A percentile compares a stretch with the other conserved stretches of the same genome.
These are phyloP conservation scores for Rhabdornis inornatus DNA, from an alignment of 2,113 vertebrate species.

Conservation along the genomic window DNA sequence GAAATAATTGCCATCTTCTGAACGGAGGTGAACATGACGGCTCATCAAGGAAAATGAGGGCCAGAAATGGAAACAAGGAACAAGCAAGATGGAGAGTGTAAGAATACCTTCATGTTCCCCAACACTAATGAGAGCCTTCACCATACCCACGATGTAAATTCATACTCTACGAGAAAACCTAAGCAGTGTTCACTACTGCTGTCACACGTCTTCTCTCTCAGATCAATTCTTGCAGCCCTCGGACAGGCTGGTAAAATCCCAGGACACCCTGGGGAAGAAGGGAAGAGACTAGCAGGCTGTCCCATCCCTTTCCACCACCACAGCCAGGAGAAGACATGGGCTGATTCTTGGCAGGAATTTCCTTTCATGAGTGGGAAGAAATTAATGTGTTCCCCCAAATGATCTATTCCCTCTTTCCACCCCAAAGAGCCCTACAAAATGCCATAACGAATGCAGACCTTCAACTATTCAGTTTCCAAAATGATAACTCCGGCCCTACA, in stretches of 20 bases:
- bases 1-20: background rate
- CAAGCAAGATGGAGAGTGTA: rapidly evolving
- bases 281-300: background rate
- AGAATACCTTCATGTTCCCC: background rate
- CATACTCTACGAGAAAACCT: background rate
- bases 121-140: background rate
- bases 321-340: background rate
- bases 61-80: background rate
- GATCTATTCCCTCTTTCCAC: background rate
- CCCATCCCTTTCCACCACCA: rapidly evolving
- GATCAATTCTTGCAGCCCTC: background rate
- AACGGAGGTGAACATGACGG: rapidly evolving
- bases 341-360: background rate
- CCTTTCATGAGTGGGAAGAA: background rate
- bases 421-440: background rate
- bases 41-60: background rate
- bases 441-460: background rate
- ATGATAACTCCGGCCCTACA: background rate
- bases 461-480: background rate
- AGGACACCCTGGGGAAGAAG: rapidly evolving
- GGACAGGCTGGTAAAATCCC: background rate
- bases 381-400: background rate
- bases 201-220: background rate
- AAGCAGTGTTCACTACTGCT: background rate
- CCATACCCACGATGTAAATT: rapidly evolving